Evolutionary conservation across 2,797 vertebrate genomes (phyloP).

Genomic region (Hemitrygon akajei): DNA sequence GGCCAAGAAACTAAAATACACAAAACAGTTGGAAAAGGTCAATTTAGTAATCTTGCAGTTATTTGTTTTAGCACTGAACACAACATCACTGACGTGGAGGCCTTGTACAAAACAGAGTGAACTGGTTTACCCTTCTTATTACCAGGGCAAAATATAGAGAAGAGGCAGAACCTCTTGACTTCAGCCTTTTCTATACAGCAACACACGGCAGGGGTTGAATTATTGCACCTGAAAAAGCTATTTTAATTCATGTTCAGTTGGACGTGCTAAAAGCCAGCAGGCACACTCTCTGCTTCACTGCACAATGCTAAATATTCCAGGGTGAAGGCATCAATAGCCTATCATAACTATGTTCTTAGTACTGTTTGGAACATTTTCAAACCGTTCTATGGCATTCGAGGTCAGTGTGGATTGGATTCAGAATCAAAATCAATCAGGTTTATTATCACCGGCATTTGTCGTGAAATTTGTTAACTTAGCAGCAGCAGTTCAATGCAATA

Average conservation of each 20-base stretch:
- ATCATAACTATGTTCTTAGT: too few species aligned
- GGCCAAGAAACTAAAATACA: not conserved
- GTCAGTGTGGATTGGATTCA: too few species aligned
- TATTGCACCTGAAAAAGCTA: not conserved
- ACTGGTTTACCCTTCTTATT: not conserved
- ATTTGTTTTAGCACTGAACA: not conserved
- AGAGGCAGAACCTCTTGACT: not conserved
- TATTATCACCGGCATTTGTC: too few species aligned
- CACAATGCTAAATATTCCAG: too few species aligned
- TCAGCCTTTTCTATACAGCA: not conserved
- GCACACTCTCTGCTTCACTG: too few species aligned
- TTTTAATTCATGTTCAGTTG: not conserved
- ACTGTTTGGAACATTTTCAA: too few species aligned
- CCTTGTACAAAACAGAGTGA: not conserved
- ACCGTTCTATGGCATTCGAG: too few species aligned
- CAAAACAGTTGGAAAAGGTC: not conserved
- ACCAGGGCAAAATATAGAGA: not conserved
- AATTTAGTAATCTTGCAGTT: not conserved
- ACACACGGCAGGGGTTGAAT: not conserved
- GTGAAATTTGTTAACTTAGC: too few species aligned
- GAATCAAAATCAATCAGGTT: too few species aligned
- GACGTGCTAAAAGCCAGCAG: too few species aligned
- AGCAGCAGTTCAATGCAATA: too few species aligned
- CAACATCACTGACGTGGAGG: not conserved
- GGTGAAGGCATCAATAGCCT: too few species aligned